Evolutionary conservation across 2,113 vertebrate species (phyloP), one percentile per base, ranked within the genome.

Genomic region (Sinocyclocheilus grahami): DNA sequence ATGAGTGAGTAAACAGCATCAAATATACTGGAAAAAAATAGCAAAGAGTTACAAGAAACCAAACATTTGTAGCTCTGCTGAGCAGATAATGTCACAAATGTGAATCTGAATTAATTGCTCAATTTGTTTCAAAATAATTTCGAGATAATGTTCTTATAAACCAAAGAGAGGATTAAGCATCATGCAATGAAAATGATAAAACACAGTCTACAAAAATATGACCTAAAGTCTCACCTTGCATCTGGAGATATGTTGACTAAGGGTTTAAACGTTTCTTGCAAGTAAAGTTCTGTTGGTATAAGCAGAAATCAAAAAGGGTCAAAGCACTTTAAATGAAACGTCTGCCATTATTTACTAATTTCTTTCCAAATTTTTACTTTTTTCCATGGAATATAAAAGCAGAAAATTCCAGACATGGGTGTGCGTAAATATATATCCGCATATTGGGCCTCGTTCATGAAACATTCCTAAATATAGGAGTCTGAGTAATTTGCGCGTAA

Each of bases 261-360:
- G 91, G 98, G 98, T 94, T 98, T 99, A 94, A 99, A 99, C 0
- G 97, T 98, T 92, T 98, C 97, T 96, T 98, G 98, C 93, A 99
- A 95, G 94, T 99, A 99, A 91, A 99, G 96, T 91, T 99, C 98
- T 99, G 94, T n/a, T 77, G 53, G 86, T 11, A 51, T 1, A 42
- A 30, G 30, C 13, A 72, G 67, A 65, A 33, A 46, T 46, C 9
- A 46, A 46, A 11, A 74, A 33, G 5, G 18, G 18, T 72, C 6
- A 72, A 72, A 42, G 1, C 9, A 74, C 71, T 10, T 42, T 9
- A 77, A 77, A 24, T 22, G 37, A 75, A 46, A 46, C 1, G 42
- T 10, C 10, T 46, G 42, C 1, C 42, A 46, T 46, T 48, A 82
- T 94, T 95, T 90, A 98, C 95, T 98, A 98, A 99, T 0, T 97